Percentiles rank a stretch among this genome's conserved stretches.
These are phyloP conservation scores for mouse (Mus musculus) DNA, from an alignment of 2,113 vertebrate genomes.

Conservation along the genomic window GRCm39 chr3:52305001-52305500, in stretches of 20 bases:
- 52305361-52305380: not conserved
- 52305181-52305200: not conserved
- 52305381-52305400: not conserved
- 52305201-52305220: not conserved
- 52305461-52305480: not conserved
- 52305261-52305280: not conserved
- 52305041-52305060: accelerated
- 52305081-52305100: not conserved
- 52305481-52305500: accelerated
- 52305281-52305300: not conserved
- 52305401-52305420: constrained; percentile 26
- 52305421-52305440: not conserved
- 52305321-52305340: not conserved
- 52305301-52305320: not conserved
- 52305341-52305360: not conserved
- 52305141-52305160: not conserved
- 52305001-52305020: not conserved
- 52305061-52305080: no score
- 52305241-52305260: not conserved
- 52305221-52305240: not conserved
- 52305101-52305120: not conserved
- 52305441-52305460: not conserved
- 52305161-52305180: not conserved
- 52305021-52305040: not conserved
- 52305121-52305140: not conserved